Evolutionary conservation across 2,113 vertebrate species (phyloP), one percentile per base, ranked within the genome.

Genomic region (Trachemys scripta): DNA sequence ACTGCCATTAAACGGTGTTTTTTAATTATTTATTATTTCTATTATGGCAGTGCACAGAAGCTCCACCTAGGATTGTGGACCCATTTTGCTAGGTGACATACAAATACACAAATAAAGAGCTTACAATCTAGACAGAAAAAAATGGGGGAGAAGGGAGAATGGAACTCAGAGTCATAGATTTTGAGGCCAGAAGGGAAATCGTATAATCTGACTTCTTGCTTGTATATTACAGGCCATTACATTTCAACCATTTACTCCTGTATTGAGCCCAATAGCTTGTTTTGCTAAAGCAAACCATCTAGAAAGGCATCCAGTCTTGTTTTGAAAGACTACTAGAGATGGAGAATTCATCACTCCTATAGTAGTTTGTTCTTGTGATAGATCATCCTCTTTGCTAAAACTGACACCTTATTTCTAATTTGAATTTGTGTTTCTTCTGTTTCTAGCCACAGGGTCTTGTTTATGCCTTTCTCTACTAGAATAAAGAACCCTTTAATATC

Each of bases 91-190:
- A 14, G 31, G 35, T 69, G 31, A n/a, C 31, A n/a, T 65, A 65
- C 3, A 65, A 35, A 31, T 65, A 57, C 25, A 57, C 5, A n/a
- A 57, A 50, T 57, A 57, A 69, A 69, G 62, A 69, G 7, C 35
- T 69, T 69, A n/a, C 35, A 14, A 8, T n/a, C 14, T 69, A n/a
- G 31, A 16, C 59, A 35, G 13, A 65, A 29, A 29, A 59, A 59
- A 31, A 3, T 59, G 2, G 27, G 12, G 25, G 12, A 6, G 4
- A 1, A 5, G 4, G 5, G 29, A 62, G 29, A 31, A 62, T 62
- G 57, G 29, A 62, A 31, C 12, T 62, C 29, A 6, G 27, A 62
- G 5, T 62, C 5, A 29, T 62, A 5, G 27, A 56, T 56, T 10
- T 56, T 56, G 24, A 62, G 27, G 29, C 11, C 27, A 31, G 57